Evolutionary conservation across 2,113 vertebrate species (phyloP), one percentile per base, ranked within the genome.

Genomic region (Mastomys natalensis): DNA sequence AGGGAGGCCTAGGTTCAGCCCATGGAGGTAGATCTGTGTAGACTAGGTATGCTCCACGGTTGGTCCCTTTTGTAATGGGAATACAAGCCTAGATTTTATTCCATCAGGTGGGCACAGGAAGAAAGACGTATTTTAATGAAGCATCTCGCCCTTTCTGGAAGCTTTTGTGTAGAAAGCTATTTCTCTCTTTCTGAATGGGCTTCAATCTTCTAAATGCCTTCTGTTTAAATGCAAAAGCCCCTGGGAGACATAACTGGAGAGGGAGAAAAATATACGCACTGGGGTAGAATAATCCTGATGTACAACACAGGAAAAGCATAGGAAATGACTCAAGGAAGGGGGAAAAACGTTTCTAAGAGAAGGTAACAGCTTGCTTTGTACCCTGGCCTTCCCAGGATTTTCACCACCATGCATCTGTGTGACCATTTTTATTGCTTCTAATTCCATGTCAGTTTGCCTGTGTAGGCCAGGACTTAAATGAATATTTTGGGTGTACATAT

Each of bases 401-500:
- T 87, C 40, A 68, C 89, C 13, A 48, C 76, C 17, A 43, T 29
- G 19, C 34, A 4, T 8, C 24, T 84, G 95, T 80, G 53, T 21
- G 55, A 22, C 21, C 31, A 68, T 81, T 43, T 74, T 21, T 5
- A 13, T 48, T 22, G 55, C 48, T 96, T 73, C 58, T 90, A 26
- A 62, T 87, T 95, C 29, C 58, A 31, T 31, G 22, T n/a, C 31
- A 5, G 37, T n/a, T 76, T 86, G 26, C 66, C 76, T 88, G 29
- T 80, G 6, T 86, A 64, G 26, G 43, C 70, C 31, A 40, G 7
- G 22, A 24, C 12, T 89, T 70, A 70, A n/a, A 91, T 84, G 70
- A 88, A 81, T 74, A 87, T 82, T 92, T 95, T 3, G n/a, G 55
- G 31, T 7, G 10, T 58, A 29, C 89, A 74, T 89, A 81, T 81